Base-by-base conservation (phyloP, 2,888 invertebrate species). In the Schrankia costaestrigalis region DNA sequence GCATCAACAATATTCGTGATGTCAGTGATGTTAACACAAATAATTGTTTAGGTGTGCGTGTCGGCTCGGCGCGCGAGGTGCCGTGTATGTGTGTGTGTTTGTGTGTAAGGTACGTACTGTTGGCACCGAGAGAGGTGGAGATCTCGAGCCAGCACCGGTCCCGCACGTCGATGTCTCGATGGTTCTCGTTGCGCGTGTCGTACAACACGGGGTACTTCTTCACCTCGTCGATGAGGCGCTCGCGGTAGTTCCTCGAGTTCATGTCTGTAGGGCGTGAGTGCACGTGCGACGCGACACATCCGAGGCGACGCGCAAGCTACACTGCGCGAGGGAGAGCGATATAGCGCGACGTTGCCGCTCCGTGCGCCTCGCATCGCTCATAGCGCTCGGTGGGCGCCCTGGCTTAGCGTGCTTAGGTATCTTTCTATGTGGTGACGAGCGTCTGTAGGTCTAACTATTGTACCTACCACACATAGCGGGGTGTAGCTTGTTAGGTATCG, bases 111-210 rank as follows among this genome's bases (percentile, higher is more conserved):
- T 38, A 55, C 44, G 35, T 39, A 84, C 84, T 74, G 60, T 79
- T 82, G 11, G 78, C 78, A 18, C 78, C 80, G 31, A 86, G 68
- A 9, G 73, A 69, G 35, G 73, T 75, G 13, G 85, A 74, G 49
- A 87, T 86, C 54, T 85, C 82, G 14, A 64, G 60, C 87, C 87
- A 87, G 66, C 85, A 83, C 42, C 78, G 75, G 62, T 86, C 87
- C 7, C 85, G 54, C 24, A 76, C 74, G 45, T 83, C 84, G 41
- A 79, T 78, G 48, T 86, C 86, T 11, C 82, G 64, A 41, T 87
- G 85, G 50, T 78, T 71, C 54, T 85, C 85, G 49, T 85, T 78
- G 21, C 72, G 55, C 27, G 85, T 85, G 69, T 87, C 81, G 64
- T 86, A 87, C 41, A 87, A 46, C 46, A 84, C 82, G 1, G 85